Evolutionary conservation across 2,113 vertebrate genomes (phyloP).

Genomic region (Hippocampus barbouri): DNA sequence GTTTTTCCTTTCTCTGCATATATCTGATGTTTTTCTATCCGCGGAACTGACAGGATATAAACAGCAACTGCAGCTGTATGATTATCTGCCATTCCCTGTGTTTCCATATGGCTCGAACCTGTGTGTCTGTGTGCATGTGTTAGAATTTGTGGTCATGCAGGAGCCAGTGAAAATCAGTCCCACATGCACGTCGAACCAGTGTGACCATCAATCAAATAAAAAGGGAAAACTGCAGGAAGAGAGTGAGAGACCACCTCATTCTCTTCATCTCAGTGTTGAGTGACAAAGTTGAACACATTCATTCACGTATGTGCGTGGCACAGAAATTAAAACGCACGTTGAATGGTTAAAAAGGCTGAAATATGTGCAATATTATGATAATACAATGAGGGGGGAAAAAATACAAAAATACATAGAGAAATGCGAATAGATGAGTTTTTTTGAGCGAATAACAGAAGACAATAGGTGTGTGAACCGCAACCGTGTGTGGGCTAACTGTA

Average conservation of each 20-base stretch:
- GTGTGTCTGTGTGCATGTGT: conserved; percentile 13
- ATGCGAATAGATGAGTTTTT: background rate
- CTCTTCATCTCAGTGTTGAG: background rate
- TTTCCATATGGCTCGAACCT: conserved; percentile 37
- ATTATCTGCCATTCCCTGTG: conserved; percentile 30
- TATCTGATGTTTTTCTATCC: conserved; percentile 11
- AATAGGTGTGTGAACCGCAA: no score
- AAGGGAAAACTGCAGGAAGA: background rate
- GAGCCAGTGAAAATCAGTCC: conserved; percentile 5
- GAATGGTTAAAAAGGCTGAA: background rate
- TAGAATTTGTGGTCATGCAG: background rate
- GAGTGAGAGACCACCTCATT: background rate
- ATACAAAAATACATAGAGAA: background rate
- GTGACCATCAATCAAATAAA: background rate
- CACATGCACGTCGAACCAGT: conserved; percentile 1
- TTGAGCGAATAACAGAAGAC: no score
- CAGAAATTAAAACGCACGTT: background rate
- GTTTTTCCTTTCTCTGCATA: conserved; percentile 1
- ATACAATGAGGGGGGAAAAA: background rate
- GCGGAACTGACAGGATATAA: conserved; percentile 18
- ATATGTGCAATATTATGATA: no score
- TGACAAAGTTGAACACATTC: background rate
- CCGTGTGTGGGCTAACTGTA: no score
- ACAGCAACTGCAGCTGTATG: conserved; percentile 33
- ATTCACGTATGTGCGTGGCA: background rate